A percentile compares a stretch with the other conserved stretches of the same genome.
Evolutionary conservation across 64 coral and sea anemone species (phyloP).

Genomic region (Montipora cactus): DNA sequence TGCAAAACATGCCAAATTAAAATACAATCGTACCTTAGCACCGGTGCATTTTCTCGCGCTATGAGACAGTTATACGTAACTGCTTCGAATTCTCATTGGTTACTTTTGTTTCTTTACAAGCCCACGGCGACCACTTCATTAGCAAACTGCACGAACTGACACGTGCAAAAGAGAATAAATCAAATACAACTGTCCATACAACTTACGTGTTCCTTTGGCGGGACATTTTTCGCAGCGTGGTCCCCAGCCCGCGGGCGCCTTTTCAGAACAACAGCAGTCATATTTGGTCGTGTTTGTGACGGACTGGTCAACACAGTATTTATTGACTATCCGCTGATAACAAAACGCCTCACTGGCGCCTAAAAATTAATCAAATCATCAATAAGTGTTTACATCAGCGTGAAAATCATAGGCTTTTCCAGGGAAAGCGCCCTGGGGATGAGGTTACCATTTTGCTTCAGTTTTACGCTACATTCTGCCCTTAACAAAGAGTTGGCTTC

Average conservation of each 20-base stretch:
- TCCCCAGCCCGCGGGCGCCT: conserved; percentile 81
- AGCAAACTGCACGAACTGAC: background rate
- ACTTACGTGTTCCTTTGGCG: conserved; percentile 70
- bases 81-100: too few species aligned
- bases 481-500: too few species aligned
- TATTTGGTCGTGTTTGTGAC: conserved; percentile 72
- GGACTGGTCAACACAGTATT: conserved; percentile 74
- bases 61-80: too few species aligned
- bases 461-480: too few species aligned
- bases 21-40: too few species aligned
- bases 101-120: too few species aligned
- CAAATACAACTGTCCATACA: background rate
- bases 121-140: background rate
- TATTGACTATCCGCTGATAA: conserved; percentile 76
- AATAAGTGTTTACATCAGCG: background rate
- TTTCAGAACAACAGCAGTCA: conserved; percentile 83
- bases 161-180: background rate
- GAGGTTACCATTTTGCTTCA: too few species aligned
- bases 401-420: background rate
- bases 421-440: too few species aligned
- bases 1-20: too few species aligned
- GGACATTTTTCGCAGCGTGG: conserved; percentile 85
- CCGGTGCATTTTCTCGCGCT: too few species aligned
- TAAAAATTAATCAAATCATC: background rate
- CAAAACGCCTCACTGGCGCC: conserved; percentile 66